Percentiles rank a stretch among this genome's conserved stretches.
Conservation (phyloP, 2,888 invertebrate species). For the Octodonta nipae region DNA sequence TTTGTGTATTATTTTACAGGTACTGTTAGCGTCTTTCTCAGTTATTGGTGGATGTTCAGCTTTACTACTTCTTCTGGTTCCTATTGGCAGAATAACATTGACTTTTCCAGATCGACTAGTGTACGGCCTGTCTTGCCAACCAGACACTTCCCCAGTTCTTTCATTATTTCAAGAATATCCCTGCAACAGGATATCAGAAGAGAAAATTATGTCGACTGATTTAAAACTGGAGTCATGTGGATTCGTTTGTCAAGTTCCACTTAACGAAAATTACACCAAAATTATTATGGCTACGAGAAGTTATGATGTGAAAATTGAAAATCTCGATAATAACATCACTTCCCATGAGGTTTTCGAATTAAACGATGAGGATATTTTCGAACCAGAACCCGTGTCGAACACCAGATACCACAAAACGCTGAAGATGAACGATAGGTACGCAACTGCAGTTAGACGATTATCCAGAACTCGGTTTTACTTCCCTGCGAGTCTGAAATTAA, state of each 20-base stretch:
- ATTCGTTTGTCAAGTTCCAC: slow-evolving; percentile 42
- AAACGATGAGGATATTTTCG: slow-evolving; percentile 16
- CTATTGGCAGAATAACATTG: slow-evolving; percentile 54
- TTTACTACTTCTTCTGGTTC: slow-evolving; percentile 53
- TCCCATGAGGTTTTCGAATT: slow-evolving; percentile 35
- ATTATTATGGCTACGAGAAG: slow-evolving; percentile 39
- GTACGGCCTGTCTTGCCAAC: slow-evolving; percentile 43
- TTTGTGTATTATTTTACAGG: too few species aligned
- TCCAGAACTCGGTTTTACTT: slow-evolving; percentile 46
- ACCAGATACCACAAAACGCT: slow-evolving; percentile 42
- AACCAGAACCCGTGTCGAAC: slow-evolving; percentile 20
- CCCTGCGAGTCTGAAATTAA: slow-evolving; percentile 44
- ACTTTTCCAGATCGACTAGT: slow-evolving; percentile 49
- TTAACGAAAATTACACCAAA: slow-evolving; percentile 36
- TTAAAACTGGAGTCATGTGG: slow-evolving; percentile 44
- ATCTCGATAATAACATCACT: slow-evolving; percentile 28
- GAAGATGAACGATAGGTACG: slow-evolving; percentile 44
- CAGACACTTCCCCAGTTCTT: slow-evolving; percentile 24
- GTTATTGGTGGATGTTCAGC: slow-evolving; percentile 53
- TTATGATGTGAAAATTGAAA: slow-evolving; percentile 43
- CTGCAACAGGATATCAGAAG: slow-evolving; percentile 35
- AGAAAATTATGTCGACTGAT: slow-evolving; percentile 31
- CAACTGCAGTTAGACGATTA: slow-evolving; percentile 43
- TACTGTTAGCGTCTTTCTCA: slow-evolving; percentile 54
- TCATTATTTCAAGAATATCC: slow-evolving; percentile 38